A percentile compares a stretch with the other conserved stretches of the same genome.
Evolutionary conservation across 2,797 vertebrate species (phyloP).

Genomic region (Neopelma chrysocephalum): DNA sequence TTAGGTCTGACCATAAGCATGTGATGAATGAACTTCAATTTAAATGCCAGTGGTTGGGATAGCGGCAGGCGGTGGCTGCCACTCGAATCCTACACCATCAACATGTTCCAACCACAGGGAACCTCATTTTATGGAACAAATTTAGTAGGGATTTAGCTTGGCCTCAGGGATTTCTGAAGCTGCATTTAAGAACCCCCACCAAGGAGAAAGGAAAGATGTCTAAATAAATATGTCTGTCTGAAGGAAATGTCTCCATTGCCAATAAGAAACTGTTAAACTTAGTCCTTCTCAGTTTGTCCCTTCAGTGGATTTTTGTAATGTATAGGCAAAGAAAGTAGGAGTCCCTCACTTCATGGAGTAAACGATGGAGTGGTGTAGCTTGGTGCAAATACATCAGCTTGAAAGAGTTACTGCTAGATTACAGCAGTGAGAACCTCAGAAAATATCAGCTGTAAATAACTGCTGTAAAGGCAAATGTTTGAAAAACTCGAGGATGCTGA

Average conservation of each 20-base stretch:
- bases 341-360: background rate
- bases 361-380: background rate
- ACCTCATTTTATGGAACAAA: slow-evolving; percentile 38
- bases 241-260: background rate
- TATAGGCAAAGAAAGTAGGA: background rate
- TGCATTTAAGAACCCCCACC: background rate
- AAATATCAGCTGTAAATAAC: background rate
- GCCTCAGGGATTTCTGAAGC: slow-evolving; percentile 19
- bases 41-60: slow-evolving; percentile 65
- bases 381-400: background rate
- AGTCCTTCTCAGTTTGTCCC: background rate
- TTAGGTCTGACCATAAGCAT: slow-evolving; percentile 52
- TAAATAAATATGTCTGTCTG: background rate
- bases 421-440: background rate
- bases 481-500: background rate
- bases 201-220: background rate
- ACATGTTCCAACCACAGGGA: slow-evolving; percentile 14
- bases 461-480: background rate
- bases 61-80: background rate
- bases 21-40: slow-evolving; percentile 65
- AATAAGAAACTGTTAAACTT: background rate
- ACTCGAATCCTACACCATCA: slow-evolving; percentile 9
- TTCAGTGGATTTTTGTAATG: background rate
- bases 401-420: background rate
- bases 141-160: slow-evolving; percentile 18